phyloP scores from a whole-genome alignment of 2,888 invertebrate species.

The Hirtodrosophila cameraria region DNA sequence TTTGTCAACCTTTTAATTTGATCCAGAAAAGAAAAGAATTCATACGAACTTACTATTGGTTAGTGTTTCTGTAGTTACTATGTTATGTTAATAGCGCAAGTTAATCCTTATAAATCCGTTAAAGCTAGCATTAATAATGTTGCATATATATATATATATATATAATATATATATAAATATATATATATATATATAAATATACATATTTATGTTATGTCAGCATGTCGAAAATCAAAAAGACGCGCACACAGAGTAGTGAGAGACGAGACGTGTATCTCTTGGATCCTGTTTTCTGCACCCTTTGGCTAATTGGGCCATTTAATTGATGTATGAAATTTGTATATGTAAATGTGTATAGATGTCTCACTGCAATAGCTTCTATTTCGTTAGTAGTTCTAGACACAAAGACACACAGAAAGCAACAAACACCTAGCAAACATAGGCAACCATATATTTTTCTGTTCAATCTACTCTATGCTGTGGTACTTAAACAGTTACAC shows the following conservation, averaged over 20 bases:
- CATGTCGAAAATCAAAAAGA: slow-evolving; percentile 32
- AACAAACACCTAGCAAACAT: slow-evolving; percentile 36
- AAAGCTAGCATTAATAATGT: slow-evolving; percentile 52
- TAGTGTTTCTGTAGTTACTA: slow-evolving; percentile 71
- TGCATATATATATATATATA: too few species aligned
- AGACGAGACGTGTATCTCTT: slow-evolving; percentile 4
- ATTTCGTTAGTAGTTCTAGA: slow-evolving; percentile 34
- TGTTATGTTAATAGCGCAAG: slow-evolving; percentile 76
- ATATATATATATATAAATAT: too few species aligned
- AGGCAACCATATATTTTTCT: slow-evolving; percentile 61
- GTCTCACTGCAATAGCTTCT: slow-evolving; percentile 47
- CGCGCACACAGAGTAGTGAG: slow-evolving; percentile 47
- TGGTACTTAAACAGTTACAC: slow-evolving; percentile 68
- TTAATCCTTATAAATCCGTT: slow-evolving; percentile 54
- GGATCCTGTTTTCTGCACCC: slow-evolving; percentile 46
- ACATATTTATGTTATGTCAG: too few species aligned
- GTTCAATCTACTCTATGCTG: slow-evolving; percentile 60
- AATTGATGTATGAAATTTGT: slow-evolving; percentile 57
- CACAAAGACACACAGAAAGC: slow-evolving; percentile 32
- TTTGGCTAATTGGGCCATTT: slow-evolving; percentile 32
- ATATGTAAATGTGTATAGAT: slow-evolving; percentile 68
- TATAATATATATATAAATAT: too few species aligned
- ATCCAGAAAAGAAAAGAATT: slow-evolving; percentile 28
- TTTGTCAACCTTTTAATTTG: slow-evolving; percentile 24
- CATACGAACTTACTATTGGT: slow-evolving; percentile 55